phyloP scores from a whole-genome alignment of 2,797 vertebrate genomes.

The Sebastolobus altivelis region DNA sequence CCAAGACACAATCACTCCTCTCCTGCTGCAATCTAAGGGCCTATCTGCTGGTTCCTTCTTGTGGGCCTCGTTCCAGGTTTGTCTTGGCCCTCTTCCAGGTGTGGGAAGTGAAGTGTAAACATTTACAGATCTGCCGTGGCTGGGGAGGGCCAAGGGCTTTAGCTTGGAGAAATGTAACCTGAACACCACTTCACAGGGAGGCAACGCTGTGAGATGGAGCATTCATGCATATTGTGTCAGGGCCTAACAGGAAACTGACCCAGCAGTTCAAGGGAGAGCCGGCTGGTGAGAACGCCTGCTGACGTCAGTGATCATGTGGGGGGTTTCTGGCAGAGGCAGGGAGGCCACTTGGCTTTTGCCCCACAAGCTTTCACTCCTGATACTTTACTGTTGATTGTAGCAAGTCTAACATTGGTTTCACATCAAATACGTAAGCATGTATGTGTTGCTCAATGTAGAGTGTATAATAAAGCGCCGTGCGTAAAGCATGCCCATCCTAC shows the following conservation, averaged over 20 bases:
- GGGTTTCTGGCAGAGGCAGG: conserved; percentile 37
- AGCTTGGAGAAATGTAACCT: conserved; percentile 77
- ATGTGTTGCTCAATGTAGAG: background rate
- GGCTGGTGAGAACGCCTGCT: conserved; percentile 48
- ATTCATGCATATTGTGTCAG: conserved; percentile 72
- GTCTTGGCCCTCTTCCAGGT: conserved; percentile 79
- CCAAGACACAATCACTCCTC: conserved; percentile 80
- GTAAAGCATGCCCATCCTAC: background rate
- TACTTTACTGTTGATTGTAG: conserved; percentile 21
- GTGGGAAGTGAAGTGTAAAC: conserved; percentile 82
- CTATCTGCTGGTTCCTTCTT: conserved; percentile 67
- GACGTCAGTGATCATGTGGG: conserved; percentile 53
- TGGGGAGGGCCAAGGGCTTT: conserved; percentile 69
- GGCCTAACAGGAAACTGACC: conserved; percentile 69
- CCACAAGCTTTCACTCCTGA: conserved; percentile 17
- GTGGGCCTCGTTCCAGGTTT: conserved; percentile 88
- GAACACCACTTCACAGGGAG: conserved; percentile 73
- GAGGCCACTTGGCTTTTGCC: conserved; percentile 44
- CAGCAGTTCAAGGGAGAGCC: conserved; percentile 64
- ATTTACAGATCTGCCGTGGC: conserved; percentile 80
- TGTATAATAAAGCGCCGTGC: background rate
- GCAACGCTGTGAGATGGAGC: conserved; percentile 60
- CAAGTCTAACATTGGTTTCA: conserved; percentile 15
- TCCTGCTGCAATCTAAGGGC: conserved; percentile 66
- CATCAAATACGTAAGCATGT: background rate